These are phyloP conservation scores for Thymallus thymallus DNA, from an alignment of 2,113 vertebrate species.

Conservation along the genomic window DNA sequence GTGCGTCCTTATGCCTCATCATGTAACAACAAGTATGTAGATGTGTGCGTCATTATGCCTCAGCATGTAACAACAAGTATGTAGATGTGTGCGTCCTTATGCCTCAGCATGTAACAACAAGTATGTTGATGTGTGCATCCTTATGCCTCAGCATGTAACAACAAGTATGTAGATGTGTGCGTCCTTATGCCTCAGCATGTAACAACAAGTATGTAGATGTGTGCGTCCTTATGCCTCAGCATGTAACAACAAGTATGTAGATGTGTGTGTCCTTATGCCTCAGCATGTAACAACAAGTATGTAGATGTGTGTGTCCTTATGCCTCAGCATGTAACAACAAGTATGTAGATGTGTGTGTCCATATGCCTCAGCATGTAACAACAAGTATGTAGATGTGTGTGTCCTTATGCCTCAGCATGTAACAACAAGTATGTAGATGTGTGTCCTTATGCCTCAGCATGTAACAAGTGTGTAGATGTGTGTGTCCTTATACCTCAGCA, in stretches of 20 bases:
- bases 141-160: background rate
- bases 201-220: slow-evolving; percentile 30
- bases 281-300: slow-evolving; percentile 16
- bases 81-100: slow-evolving; percentile 19
- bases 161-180: slow-evolving; percentile 30
- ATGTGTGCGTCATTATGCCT: background rate
- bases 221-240: background rate
- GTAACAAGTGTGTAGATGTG: background rate
- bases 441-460: too few relatives aligned
- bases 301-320: slow-evolving; percentile 20
- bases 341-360: slow-evolving; percentile 28
- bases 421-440: slow-evolving; percentile 32
- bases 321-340: background rate
- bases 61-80: slow-evolving; percentile 16
- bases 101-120: background rate
- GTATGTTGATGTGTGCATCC: slow-evolving; percentile 10
- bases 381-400: slow-evolving; percentile 31
- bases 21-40: slow-evolving; percentile 29
- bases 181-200: background rate
- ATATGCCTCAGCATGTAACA: background rate
- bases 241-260: slow-evolving; percentile 29
- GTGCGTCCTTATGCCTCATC: background rate
- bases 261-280: background rate
- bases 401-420: background rate
- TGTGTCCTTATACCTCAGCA: background rate